These are phyloP conservation scores for Rhipidura dahli DNA, from an alignment of 2,113 vertebrate genomes.

Conservation along the genomic window DNA sequence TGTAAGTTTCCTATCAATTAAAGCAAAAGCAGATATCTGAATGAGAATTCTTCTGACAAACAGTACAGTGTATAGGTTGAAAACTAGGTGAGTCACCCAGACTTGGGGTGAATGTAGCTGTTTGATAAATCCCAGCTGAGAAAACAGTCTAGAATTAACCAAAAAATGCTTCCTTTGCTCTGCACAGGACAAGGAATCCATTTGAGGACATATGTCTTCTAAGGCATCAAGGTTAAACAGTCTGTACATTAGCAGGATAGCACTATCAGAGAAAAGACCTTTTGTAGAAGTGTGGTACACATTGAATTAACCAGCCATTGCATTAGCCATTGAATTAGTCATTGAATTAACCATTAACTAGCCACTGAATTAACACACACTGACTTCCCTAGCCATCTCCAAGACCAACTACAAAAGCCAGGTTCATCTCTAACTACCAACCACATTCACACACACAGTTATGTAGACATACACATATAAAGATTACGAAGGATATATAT, in stretches of 20 bases:
- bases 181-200: not conserved
- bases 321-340: not conserved
- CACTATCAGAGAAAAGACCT: not conserved
- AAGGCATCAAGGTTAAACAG: not conserved
- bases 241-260: not conserved
- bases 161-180: not conserved
- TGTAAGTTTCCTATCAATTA: not conserved
- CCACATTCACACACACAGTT: not conserved
- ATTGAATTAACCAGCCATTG: not conserved
- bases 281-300: not conserved
- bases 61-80: not conserved
- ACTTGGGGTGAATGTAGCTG: not conserved
- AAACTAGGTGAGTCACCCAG: not conserved
- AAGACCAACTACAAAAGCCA: rapidly evolving
- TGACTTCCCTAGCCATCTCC: not conserved
- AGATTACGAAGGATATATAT: not conserved
- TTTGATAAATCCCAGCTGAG: not conserved
- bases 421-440: not conserved
- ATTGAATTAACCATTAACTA: not conserved
- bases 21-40: not conserved
- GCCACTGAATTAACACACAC: not conserved
- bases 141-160: not conserved
- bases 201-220: not conserved
- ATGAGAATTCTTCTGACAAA: slow-evolving; percentile 35
- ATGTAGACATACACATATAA: not conserved